Evolutionary conservation across 2,113 vertebrate species (phyloP), one percentile per base, ranked within the genome.

Genomic region (Lepus americanus): DNA sequence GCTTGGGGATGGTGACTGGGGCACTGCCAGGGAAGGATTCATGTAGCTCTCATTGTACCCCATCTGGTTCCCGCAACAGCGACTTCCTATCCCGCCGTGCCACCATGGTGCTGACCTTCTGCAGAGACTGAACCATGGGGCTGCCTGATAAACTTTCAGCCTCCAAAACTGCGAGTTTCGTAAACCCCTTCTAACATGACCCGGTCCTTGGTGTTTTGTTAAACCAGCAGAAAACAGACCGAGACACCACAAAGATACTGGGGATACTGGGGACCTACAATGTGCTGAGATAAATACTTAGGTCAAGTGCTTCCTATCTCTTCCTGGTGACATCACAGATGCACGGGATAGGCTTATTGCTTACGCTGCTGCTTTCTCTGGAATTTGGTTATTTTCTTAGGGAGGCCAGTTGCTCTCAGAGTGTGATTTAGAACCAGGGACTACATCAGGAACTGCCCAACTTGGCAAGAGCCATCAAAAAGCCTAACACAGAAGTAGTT

Each of bases 361-460:
- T 77, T 69, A 77, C 8, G 63, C 1, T 61, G 49, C 86, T 78
- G 92, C 92, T 85, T 55, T 69, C 55, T 53, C 64, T 86, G 82
- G 63, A 27, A 63, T 70, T 64, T 78, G 49, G 69, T 86, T 44
- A 12, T 95, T 96, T 95, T 88, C 63, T 55, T 82, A 90, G 82
- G n/a, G 51, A 85, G n/a, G 25, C 19, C 63, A 33, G 31, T 33
- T 55, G 11, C 51, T 93, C 79, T 70, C 63, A 87, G 84, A 70
- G 9, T 0, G 69, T 95, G 73, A 73, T 90, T 92, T 74, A 88
- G 70, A 85, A 95, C 79, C 16, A 88, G 69, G 66, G 63, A 9
- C 27, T 53, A 61, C 6, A 39, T 39, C 33, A 36, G 44, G 10
- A 78, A 64, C 61, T 72, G 20, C 67, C 33, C 55, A 33, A 67